A percentile compares a stretch with the other conserved stretches of the same genome.
Evolutionary conservation across 2,113 vertebrate genomes (phyloP).

Genomic region (Felis chaus): DNA sequence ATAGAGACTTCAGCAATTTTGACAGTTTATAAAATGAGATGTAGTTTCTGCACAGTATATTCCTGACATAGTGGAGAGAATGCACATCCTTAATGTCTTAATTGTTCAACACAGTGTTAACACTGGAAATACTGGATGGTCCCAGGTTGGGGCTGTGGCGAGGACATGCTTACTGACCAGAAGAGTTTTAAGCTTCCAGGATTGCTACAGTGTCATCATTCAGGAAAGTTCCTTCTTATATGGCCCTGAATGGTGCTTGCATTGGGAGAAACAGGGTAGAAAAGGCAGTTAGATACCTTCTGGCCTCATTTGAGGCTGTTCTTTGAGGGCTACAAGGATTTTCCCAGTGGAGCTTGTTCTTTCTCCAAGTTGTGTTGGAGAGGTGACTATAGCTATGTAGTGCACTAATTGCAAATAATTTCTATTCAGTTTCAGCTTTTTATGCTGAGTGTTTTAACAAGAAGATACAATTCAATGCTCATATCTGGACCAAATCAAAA

Average conservation of each 20-base stretch:
- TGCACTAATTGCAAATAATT: conserved; percentile 16
- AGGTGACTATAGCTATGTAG: background rate
- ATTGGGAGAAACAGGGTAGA: background rate
- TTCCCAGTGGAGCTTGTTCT: background rate
- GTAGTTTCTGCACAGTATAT: background rate
- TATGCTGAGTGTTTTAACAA: conserved; percentile 97
- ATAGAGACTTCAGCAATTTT: background rate
- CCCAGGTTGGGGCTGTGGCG: background rate
- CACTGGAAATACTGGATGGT: background rate
- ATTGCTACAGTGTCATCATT: background rate
- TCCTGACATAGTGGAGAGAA: background rate
- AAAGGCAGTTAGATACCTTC: background rate
- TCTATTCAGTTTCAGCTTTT: conserved; percentile 96
- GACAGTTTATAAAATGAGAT: background rate
- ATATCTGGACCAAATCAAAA: conserved; percentile 99
- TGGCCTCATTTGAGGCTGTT: background rate
- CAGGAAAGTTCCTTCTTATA: background rate
- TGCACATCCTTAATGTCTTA: background rate
- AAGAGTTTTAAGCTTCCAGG: background rate
- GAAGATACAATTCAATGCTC: conserved; percentile 99
- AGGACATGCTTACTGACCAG: background rate
- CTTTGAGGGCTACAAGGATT: background rate
- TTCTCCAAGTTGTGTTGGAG: background rate
- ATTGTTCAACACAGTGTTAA: background rate
- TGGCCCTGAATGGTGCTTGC: background rate